A percentile compares a stretch with the other conserved stretches of the same genome.
These are phyloP conservation scores for Eupithecia subfuscata DNA, from an alignment of 2,888 invertebrate species.

Conservation along the genomic window DNA sequence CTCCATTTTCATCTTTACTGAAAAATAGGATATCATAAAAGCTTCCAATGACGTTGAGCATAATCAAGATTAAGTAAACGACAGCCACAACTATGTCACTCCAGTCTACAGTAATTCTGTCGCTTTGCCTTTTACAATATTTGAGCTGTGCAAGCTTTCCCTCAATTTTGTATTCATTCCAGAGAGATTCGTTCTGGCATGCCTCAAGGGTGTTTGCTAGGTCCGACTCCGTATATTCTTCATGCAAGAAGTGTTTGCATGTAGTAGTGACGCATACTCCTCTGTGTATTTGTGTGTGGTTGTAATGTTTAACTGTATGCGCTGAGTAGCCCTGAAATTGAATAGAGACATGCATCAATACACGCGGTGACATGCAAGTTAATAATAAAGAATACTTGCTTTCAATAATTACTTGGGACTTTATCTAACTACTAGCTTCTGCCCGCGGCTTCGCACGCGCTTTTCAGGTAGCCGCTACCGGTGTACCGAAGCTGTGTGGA, in stretches of 20 bases:
- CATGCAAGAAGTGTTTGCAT: constrained; percentile 54
- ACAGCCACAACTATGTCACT: constrained; percentile 63
- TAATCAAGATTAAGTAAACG: constrained; percentile 54
- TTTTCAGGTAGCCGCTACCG: too few relatives aligned
- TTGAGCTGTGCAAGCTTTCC: constrained; percentile 56
- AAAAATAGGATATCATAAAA: constrained; percentile 56
- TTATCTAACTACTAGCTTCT: too few relatives aligned
- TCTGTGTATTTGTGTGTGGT: constrained; percentile 73
- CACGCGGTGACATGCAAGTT: neutral
- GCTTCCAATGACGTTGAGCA: constrained; percentile 66
- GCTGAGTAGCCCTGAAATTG: constrained; percentile 67
- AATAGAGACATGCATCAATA: neutral
- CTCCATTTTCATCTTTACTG: constrained; percentile 45
- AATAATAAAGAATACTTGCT: neutral
- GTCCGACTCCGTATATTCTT: constrained; percentile 46
- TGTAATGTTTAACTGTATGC: constrained; percentile 67
- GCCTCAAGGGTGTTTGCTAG: constrained; percentile 59
- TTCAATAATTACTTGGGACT: too few relatives aligned
- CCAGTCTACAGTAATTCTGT: constrained; percentile 52
- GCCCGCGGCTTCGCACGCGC: too few relatives aligned
- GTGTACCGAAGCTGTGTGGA: too few relatives aligned
- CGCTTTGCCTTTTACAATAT: constrained; percentile 64
- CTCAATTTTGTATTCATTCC: constrained; percentile 62
- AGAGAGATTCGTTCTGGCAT: constrained; percentile 69
- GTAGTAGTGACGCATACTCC: constrained; percentile 67